Conservation (phyloP, 1,140 invertebrate genomes). For the Danaus plexippus region DNA sequence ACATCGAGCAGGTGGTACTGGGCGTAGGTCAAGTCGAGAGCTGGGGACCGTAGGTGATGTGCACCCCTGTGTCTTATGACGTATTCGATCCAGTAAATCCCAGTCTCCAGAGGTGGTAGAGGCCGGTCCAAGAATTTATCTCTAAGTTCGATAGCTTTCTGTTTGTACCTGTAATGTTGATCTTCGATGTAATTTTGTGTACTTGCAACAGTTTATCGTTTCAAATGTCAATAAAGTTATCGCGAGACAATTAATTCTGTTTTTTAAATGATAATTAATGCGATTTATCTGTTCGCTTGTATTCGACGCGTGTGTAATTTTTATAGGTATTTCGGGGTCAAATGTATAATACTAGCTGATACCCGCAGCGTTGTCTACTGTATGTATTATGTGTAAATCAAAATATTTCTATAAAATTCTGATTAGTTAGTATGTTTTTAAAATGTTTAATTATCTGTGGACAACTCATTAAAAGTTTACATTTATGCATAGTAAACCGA, state of each 20-base stretch:
- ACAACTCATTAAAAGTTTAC: too few species aligned
- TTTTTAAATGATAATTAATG: slow-evolving; percentile 7
- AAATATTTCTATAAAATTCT: too few species aligned
- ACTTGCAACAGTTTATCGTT: slow-evolving; percentile 7
- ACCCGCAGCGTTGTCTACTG: too few species aligned
- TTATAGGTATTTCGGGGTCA: too few species aligned
- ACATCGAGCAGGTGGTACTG: slow-evolving; percentile 78
- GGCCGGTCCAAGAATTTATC: slow-evolving; percentile 73
- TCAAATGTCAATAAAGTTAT: slow-evolving; percentile 18
- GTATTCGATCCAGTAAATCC: slow-evolving; percentile 78
- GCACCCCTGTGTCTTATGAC: slow-evolving; percentile 77
- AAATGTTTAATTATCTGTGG: too few species aligned
- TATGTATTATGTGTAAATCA: too few species aligned
- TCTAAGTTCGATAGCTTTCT: slow-evolving; percentile 57
- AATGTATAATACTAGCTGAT: too few species aligned
- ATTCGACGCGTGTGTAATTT: too few species aligned
- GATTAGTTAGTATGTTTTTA: too few species aligned
- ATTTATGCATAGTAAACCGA: too few species aligned
- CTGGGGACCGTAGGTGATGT: slow-evolving; percentile 73
- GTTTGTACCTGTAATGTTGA: slow-evolving; percentile 43
- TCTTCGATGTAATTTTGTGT: neutral
- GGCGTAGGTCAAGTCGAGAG: slow-evolving; percentile 73
- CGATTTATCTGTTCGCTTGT: slow-evolving; percentile 3
- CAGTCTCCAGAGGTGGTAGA: slow-evolving; percentile 69
- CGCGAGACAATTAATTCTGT: slow-evolving; percentile 11